Evolutionary conservation across 2,113 vertebrate genomes (phyloP).

Genomic region (Sterna hirundo): DNA sequence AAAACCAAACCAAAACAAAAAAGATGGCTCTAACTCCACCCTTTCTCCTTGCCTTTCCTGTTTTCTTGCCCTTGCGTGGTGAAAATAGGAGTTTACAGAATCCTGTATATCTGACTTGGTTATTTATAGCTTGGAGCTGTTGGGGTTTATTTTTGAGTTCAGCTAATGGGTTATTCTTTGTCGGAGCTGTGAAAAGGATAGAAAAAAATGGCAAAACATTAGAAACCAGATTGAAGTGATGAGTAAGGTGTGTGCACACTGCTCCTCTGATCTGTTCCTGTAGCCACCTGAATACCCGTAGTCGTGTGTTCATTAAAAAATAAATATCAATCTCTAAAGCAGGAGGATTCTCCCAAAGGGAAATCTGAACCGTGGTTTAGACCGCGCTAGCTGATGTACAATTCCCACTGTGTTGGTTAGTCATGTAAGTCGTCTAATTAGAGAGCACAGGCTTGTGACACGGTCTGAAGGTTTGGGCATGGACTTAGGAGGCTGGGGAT

Average conservation of each 20-base stretch:
- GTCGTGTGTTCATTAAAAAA: background rate
- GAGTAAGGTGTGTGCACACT: background rate
- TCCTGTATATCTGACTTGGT: background rate
- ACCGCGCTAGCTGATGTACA: background rate
- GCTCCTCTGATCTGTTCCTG: background rate
- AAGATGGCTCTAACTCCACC: background rate
- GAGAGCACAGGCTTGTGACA: background rate
- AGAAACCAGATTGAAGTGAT: background rate
- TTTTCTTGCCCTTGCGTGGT: background rate
- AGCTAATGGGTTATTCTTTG: constrained; percentile 12
- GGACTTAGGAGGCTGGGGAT: background rate
- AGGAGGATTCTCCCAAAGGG: background rate
- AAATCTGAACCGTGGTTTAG: background rate
- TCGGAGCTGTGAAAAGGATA: background rate
- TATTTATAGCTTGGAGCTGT: constrained; percentile 37
- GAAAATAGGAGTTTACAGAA: background rate
- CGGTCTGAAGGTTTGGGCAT: background rate
- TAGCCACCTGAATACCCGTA: background rate
- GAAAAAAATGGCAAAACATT: background rate
- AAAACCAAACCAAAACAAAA: background rate
- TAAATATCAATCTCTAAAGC: background rate
- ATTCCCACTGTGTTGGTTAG: background rate
- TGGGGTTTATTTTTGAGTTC: constrained; percentile 30
- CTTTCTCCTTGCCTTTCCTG: constrained; percentile 1
- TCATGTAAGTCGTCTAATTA: background rate